Percentiles rank a stretch among this genome's conserved stretches.
Conservation (phyloP, 2,797 vertebrate genomes). For the Mormyrops attenuatus region DNA sequence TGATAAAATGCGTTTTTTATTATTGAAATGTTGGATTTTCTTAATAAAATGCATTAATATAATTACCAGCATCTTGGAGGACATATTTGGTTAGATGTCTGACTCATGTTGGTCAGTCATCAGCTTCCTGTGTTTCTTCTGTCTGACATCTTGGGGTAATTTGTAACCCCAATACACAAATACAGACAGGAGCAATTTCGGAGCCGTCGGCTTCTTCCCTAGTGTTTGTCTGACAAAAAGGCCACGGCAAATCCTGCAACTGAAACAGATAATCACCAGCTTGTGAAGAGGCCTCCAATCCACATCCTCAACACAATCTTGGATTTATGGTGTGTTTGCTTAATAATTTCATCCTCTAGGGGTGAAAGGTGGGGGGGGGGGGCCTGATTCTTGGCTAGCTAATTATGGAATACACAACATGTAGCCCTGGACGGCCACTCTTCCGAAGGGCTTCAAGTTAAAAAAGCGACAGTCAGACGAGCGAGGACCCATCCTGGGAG, state of each 20-base stretch:
- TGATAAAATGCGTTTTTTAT: background rate
- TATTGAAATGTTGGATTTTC: background rate
- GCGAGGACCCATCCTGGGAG: background rate
- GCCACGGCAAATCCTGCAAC: constrained; percentile 73
- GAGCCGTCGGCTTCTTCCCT: constrained; percentile 61
- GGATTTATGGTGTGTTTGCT: constrained; percentile 72
- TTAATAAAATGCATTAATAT: background rate
- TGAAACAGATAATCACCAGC: constrained; percentile 76
- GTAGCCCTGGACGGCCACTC: constrained; percentile 9
- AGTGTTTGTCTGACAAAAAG: constrained; percentile 82
- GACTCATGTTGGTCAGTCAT: constrained; percentile 58
- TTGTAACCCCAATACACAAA: constrained; percentile 75
- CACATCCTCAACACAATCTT: constrained; percentile 66
- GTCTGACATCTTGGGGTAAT: constrained; percentile 72
- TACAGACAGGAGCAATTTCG: constrained; percentile 55
- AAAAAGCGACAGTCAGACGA: constrained; percentile 34
- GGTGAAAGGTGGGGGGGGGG: constrained; percentile 27
- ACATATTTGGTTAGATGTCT: constrained; percentile 40
- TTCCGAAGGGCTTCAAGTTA: background rate
- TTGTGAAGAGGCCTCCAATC: constrained; percentile 83
- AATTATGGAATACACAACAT: constrained; percentile 82
- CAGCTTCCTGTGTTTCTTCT: constrained; percentile 67
- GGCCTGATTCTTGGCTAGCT: constrained; percentile 29
- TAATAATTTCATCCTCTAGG: constrained; percentile 76
- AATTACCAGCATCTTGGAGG: background rate